Evolutionary conservation across 1,140 invertebrate species (phyloP).

Genomic region (Cotesia chilonis): DNA sequence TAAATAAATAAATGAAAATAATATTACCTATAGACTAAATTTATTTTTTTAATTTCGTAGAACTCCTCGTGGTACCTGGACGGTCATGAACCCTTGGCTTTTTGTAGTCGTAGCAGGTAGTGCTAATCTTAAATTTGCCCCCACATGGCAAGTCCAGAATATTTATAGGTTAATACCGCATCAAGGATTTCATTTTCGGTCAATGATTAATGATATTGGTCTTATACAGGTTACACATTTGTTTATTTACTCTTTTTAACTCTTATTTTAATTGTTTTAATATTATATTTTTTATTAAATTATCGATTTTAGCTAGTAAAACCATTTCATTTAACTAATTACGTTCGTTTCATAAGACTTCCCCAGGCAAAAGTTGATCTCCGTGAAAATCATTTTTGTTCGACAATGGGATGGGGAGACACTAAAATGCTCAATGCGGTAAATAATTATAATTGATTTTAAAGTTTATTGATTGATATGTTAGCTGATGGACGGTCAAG

Average conservation of each 20-base stretch:
- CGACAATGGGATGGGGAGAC: constrained; percentile 49
- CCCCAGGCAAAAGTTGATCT: constrained; percentile 37
- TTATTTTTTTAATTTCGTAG: constrained; percentile 12
- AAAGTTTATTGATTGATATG: too few species aligned
- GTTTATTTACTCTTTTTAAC: neutral
- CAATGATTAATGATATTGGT: constrained; percentile 56
- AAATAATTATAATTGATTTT: too few species aligned
- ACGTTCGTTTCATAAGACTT: constrained; percentile 33
- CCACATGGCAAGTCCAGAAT: constrained; percentile 49
- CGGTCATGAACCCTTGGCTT: constrained; percentile 43
- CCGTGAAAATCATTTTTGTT: constrained; percentile 40
- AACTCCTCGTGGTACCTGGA: constrained; percentile 41
- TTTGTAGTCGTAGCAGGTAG: constrained; percentile 51
- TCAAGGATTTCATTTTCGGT: constrained; percentile 45
- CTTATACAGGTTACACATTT: constrained; percentile 49
- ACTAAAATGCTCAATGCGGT: neutral
- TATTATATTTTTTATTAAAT: neutral
- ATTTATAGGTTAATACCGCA: constrained; percentile 52
- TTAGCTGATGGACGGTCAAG: too few species aligned
- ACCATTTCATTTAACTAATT: constrained; percentile 32
- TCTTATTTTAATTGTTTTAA: neutral
- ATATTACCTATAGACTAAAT: too few species aligned
- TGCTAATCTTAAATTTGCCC: constrained; percentile 47
- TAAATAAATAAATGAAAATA: neutral
- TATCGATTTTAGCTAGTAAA: constrained; percentile 32